Conservation (phyloP, 2,797 vertebrate species). For the Sphenopsis melanotis region DNA sequence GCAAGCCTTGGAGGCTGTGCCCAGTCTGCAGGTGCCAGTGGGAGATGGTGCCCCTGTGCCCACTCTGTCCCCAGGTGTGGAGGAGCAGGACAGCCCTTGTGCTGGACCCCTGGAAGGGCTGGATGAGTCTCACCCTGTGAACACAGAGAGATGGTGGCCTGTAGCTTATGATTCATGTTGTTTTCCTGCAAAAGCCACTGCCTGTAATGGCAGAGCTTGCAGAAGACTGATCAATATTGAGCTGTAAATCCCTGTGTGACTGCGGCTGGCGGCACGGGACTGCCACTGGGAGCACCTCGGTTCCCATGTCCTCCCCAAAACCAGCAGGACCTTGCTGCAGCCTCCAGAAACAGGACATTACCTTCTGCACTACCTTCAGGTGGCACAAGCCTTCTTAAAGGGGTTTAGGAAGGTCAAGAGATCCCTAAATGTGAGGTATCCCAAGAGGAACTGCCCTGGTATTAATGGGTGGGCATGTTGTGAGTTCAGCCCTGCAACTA, state of each 20-base stretch:
- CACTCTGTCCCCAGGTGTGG: not conserved
- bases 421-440: not conserved
- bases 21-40: not conserved
- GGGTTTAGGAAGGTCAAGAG: not conserved
- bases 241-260: not conserved
- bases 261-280: rapidly evolving
- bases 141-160: not conserved
- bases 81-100: not conserved
- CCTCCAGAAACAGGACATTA: not conserved
- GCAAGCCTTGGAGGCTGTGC: not conserved
- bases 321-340: not conserved
- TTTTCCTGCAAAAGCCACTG: conserved; percentile 38
- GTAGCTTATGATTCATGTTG: conserved; percentile 60
- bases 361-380: not conserved
- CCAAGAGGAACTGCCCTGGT: not conserved
- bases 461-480: not conserved
- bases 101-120: conserved; percentile 3
- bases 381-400: not conserved
- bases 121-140: conserved; percentile 4
- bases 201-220: conserved; percentile 34
- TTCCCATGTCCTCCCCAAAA: not conserved
- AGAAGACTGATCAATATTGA: not conserved
- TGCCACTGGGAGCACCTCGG: rapidly evolving
- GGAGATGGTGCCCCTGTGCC: not conserved
- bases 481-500: not conserved